Base-by-base conservation (phyloP, 2,888 invertebrate species). In the Euphydryas editha region DNA sequence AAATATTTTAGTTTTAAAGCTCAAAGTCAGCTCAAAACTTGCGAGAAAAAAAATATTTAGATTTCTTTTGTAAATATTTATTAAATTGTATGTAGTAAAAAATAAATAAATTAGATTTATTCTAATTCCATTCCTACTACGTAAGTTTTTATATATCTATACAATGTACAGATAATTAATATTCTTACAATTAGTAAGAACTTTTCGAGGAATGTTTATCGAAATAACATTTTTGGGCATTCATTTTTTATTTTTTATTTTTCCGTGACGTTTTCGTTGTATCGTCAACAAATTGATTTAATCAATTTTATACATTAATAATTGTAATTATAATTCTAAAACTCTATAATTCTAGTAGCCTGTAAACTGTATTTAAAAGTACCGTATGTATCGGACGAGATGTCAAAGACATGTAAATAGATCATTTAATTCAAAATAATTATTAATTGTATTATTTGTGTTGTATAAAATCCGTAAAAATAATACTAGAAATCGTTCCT, bases 1-100 rank as follows among this genome's bases (percentile, higher is more conserved):
- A 68, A 73, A 64, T 58, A 58, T 58, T 85, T 88, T 90, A 88
- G 86, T 89, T 90, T 84, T 83, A 85, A 90, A 90, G 91, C 91
- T 91, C 91, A 92, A 92, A 92, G 86, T 83, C 80, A 91, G 92
- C 92, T 92, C 92, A 92, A 92, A 87, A 87, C 81, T 68, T 70
- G 36, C 68, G 65, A 63, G 62, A 55, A 67, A 67, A 51, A 64
- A 47, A 59, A 61, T 24, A 8, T 59, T 69, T 36, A 67, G 63
- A 42, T 49, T 59, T 49, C 72, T 79, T 81, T 82, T 88, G 88
- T 89, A 88, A 81, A 89, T 78, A 76, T 75, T 73, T 78, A 76
- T 75, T 73, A 76, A 75, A 72, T 76, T 76, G 79, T 76, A 76
- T 54, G 30, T 54, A 76, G 65, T 74, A 76, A 81, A 80, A 79